Base-by-base conservation (phyloP, 1,140 invertebrate genomes). In the Uloborus diversus region DNA sequence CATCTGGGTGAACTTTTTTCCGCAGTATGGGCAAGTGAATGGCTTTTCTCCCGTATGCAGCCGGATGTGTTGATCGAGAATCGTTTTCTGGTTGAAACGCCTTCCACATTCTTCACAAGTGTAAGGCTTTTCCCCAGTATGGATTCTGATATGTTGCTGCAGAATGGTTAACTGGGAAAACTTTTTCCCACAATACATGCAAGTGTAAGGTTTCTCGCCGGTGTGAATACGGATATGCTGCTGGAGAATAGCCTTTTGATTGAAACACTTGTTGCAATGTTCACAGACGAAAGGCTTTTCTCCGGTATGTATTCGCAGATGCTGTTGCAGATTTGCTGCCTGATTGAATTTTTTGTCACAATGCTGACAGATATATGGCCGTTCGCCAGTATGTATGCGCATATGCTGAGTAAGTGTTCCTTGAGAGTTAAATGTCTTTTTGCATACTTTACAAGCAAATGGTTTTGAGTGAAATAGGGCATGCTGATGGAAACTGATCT, bases 311-410 rank as follows among this genome's bases (percentile, higher is more conserved):
- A 90, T 89, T 64, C 90, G 83, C 89, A 94, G 90, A 85, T 96
- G 94, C 83, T 98, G 90, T 13, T 97, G 99, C 30, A 99, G 90
- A 88, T 99, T 98, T 88, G 99, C 98, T 57, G 94, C 97, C 69
- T 98, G 90, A n/a, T 96, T 98, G 87, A 99, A 99, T 64, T 97
- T 90, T 30, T 97, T 90, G 87, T 99, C 97, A 89, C 98, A 99
- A 62, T 78, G 73, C 49, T 78, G 73, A 76, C 84, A 85, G 14
- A 66, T 79, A 80, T 80, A 84, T 3, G 84, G 84, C 27, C 82
- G 62, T 79, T 85, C 84, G 25, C 84, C 84, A 11, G 84, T 84
- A 76, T 85, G 84, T 23, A 83, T 83, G 14, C 84, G 81, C 68
- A 81, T 79, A 65, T 85, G 84, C 17, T 84, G 81, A 79, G 51